phyloP scores from a whole-genome alignment of 1,140 invertebrate genomes.

The Venustaconcha ellipsiformis region DNA sequence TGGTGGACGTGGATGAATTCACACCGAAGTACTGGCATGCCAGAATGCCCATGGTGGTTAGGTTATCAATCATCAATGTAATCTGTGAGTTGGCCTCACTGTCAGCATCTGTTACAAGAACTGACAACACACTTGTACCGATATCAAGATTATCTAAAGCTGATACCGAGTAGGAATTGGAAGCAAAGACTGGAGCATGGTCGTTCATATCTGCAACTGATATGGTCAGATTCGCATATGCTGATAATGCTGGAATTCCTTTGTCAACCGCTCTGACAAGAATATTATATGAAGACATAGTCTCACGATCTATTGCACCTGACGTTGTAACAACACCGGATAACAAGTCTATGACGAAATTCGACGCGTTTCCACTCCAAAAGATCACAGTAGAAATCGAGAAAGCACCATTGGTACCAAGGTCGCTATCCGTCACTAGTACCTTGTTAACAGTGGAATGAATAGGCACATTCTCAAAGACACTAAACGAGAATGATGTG shows the following conservation, averaged over 20 bases:
- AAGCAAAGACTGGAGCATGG: slow-evolving; percentile 13
- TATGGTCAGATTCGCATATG: slow-evolving; percentile 4
- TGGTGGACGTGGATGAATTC: no score
- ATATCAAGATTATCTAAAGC: slow-evolving; percentile 5
- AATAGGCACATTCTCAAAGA: slow-evolving; percentile 31
- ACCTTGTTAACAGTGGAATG: slow-evolving; percentile 22
- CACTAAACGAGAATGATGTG: slow-evolving; percentile 26
- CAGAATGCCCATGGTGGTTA: no score
- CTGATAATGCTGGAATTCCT: slow-evolving; percentile 1
- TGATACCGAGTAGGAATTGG: neutral
- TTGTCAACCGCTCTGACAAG: no score
- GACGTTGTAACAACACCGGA: slow-evolving; percentile 38
- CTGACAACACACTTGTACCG: neutral
- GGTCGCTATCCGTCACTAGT: slow-evolving; percentile 39
- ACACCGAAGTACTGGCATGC: no score
- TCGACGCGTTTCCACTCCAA: slow-evolving; percentile 27
- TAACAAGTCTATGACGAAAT: slow-evolving; percentile 35
- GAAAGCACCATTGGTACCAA: slow-evolving; percentile 41
- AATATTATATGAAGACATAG: neutral
- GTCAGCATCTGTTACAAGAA: slow-evolving; percentile 17
- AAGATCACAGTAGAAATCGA: slow-evolving; percentile 33
- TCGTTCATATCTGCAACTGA: slow-evolving; percentile 25
- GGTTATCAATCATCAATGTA: neutral
- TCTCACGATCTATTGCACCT: slow-evolving; percentile 42
- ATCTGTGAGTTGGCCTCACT: slow-evolving; percentile 7